Conservation (phyloP, 2,113 vertebrate species). For the Leptocoma aspasia region DNA sequence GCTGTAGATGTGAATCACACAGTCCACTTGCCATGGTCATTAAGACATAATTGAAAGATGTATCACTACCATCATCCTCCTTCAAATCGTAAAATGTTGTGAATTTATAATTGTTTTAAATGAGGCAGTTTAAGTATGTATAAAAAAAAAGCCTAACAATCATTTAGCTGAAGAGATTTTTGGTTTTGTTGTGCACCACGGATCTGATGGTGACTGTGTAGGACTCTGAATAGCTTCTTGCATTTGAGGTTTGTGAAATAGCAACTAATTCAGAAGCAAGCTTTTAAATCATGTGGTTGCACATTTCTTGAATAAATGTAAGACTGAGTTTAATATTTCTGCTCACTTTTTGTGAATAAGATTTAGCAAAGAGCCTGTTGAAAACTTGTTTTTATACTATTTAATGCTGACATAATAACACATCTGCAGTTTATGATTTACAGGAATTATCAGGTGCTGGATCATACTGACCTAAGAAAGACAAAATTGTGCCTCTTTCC, state of each 20-base stretch:
- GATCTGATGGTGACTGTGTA: not conserved
- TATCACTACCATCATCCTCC: not conserved
- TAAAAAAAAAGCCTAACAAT: not conserved
- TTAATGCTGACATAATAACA: not conserved
- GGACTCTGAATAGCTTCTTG: not conserved
- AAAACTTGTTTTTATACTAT: not conserved
- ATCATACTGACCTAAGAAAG: not conserved
- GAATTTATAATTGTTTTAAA: constrained; percentile 16
- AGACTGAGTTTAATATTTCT: not conserved
- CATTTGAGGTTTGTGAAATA: not conserved
- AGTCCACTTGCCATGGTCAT: not conserved
- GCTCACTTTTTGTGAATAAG: not conserved
- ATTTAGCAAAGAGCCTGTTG: not conserved
- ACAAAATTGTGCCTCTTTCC: not conserved
- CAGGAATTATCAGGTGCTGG: not conserved
- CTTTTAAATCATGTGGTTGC: not conserved
- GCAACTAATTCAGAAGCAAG: not conserved
- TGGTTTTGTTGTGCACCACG: not conserved
- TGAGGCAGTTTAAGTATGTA: not conserved
- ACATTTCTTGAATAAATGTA: not conserved
- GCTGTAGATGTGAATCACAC: not conserved
- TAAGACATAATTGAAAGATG: constrained; percentile 19
- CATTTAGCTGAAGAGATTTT: not conserved
- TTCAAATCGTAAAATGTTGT: constrained; percentile 7
- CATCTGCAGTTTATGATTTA: not conserved